Percentiles rank a stretch among this genome's conserved stretches.
These are phyloP conservation scores for Calidris pugnax DNA, from an alignment of 2,113 vertebrate genomes.

Conservation along the genomic window DNA sequence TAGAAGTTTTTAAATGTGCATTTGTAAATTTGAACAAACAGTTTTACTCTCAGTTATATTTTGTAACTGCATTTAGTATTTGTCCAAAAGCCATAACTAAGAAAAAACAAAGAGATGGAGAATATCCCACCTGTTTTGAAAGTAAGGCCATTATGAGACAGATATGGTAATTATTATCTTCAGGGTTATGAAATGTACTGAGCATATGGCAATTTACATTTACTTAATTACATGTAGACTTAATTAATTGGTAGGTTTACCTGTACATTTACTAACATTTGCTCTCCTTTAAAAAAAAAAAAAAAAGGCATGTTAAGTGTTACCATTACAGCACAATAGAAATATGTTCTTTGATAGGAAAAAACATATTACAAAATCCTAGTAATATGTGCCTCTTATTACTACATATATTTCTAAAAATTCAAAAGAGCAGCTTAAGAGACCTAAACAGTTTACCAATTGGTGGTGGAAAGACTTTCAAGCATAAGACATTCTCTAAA, in stretches of 20 bases:
- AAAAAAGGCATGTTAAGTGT: neutral
- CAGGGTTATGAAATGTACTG: neutral
- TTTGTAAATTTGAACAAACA: neutral
- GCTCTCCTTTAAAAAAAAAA: neutral
- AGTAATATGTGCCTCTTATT: neutral
- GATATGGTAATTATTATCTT: constrained; percentile 19
- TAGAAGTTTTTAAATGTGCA: neutral
- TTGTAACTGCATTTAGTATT: neutral
- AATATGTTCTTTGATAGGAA: neutral
- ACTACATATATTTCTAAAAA: neutral
- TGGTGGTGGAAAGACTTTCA: neutral
- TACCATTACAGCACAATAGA: neutral
- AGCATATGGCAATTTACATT: constrained; percentile 38
- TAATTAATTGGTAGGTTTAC: constrained; percentile 33
- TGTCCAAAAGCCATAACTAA: neutral
- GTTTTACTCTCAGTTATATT: neutral
- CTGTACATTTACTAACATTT: constrained; percentile 7
- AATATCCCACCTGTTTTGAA: neutral
- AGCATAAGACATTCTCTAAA: neutral
- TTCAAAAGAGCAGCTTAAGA: neutral
- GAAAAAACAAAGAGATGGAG: neutral
- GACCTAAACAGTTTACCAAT: neutral
- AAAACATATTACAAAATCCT: neutral
- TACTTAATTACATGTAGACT: constrained; percentile 31
- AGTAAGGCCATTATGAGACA: neutral